Evolutionary conservation across 1,140 invertebrate species (phyloP).

Genomic region (Oedothorax gibbosus): DNA sequence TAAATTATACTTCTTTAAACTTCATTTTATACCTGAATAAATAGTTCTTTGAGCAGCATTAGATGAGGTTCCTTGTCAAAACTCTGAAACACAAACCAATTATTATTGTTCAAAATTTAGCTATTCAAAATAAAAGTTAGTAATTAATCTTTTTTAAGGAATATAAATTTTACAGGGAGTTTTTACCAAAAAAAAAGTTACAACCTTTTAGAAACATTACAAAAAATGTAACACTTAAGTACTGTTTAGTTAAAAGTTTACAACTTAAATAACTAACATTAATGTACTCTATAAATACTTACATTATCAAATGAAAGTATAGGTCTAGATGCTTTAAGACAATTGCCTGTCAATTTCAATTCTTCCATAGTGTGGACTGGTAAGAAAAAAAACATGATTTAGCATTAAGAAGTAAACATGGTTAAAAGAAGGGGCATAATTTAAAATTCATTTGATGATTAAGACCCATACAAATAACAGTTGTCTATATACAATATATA

Average conservation of each 20-base stretch:
- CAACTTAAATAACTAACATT: no score
- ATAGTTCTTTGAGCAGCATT: constrained; percentile 87
- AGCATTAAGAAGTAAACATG: neutral
- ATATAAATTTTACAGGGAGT: neutral
- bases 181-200: neutral
- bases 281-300: constrained; percentile 15
- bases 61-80: constrained; percentile 88
- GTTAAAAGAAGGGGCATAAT: no score
- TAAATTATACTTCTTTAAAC: no score
- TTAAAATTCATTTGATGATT: no score
- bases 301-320: constrained; percentile 91
- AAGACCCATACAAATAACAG: neutral
- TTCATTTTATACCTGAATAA: constrained; percentile 74
- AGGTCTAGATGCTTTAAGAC: constrained; percentile 92
- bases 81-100: constrained; percentile 69
- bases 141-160: neutral
- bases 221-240: no score
- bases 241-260: no score
- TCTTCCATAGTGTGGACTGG: constrained; percentile 97
- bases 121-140: neutral
- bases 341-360: constrained; percentile 97
- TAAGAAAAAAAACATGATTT: constrained; percentile 68
- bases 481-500: neutral
- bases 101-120: neutral
- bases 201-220: neutral